These are phyloP conservation scores for Trichopria drosophilae DNA, from an alignment of 2,888 invertebrate species.

Conservation along the genomic window DNA sequence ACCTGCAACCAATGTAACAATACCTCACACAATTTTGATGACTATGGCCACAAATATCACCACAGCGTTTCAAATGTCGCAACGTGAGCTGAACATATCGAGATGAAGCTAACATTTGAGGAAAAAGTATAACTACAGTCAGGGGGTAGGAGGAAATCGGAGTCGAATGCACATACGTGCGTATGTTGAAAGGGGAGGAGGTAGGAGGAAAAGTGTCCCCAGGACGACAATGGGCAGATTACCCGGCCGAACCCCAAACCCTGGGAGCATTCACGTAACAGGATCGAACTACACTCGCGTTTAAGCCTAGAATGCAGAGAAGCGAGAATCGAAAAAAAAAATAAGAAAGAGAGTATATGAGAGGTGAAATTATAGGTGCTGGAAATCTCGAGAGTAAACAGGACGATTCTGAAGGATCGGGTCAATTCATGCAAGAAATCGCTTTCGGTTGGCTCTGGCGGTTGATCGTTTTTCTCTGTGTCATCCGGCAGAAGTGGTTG, in stretches of 20 bases:
- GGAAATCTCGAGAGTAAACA: slow-evolving; percentile 55
- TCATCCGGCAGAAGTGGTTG: slow-evolving; percentile 48
- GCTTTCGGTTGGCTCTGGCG: slow-evolving; percentile 40
- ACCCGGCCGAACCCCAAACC: slow-evolving; percentile 33
- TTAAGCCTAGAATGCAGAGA: slow-evolving; percentile 5
- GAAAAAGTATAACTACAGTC: no score
- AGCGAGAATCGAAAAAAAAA: slow-evolving; percentile 24
- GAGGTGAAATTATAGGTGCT: slow-evolving; percentile 56
- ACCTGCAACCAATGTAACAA: no score
- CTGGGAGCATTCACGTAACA: slow-evolving; percentile 46
- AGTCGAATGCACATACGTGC: no score
- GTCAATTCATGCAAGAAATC: slow-evolving; percentile 56
- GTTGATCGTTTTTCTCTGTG: slow-evolving; percentile 34
- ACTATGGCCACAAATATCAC: no score
- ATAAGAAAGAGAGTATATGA: slow-evolving; percentile 33
- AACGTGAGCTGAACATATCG: no score
- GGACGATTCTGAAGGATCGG: slow-evolving; percentile 45
- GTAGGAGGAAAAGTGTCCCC: slow-evolving; percentile 34
- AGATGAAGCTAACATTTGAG: no score
- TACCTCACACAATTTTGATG: no score
- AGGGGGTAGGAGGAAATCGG: no score
- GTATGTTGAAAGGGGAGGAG: no score
- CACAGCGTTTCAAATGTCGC: no score
- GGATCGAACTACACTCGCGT: slow-evolving; percentile 32
- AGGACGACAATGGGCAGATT: slow-evolving; percentile 43